Conservation (phyloP, 2,113 vertebrate genomes). For the Amblyopsis rosae region DNA sequence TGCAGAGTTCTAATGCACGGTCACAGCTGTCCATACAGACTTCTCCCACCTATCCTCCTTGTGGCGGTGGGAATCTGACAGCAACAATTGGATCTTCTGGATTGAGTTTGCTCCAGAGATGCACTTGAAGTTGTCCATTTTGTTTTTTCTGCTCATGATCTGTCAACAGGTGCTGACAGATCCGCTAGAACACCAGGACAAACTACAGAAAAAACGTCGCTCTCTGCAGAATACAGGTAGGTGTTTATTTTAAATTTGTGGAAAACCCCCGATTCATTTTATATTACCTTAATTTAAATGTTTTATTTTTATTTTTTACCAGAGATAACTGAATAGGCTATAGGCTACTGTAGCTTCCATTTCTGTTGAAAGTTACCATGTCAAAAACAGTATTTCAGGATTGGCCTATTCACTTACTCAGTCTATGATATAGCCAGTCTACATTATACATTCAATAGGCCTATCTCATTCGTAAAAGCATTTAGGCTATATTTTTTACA, state of each 20-base stretch:
- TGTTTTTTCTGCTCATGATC: conserved; percentile 71
- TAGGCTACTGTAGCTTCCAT: too few relatives aligned
- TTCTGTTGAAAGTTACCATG: too few relatives aligned
- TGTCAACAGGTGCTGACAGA: conserved; percentile 72
- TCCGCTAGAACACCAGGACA: conserved; percentile 79
- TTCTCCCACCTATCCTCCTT: not conserved
- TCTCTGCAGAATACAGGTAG: conserved; percentile 89
- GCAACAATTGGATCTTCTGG: not conserved
- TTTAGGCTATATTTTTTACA: too few relatives aligned
- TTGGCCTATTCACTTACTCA: too few relatives aligned
- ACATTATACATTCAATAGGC: too few relatives aligned
- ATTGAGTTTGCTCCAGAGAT: conserved; percentile 40
- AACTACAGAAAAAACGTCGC: conserved; percentile 81
- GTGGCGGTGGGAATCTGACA: not conserved
- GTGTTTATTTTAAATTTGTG: conserved; percentile 2
- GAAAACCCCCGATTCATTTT: too few relatives aligned
- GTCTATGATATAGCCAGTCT: too few relatives aligned
- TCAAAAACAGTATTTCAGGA: too few relatives aligned
- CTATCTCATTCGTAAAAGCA: too few relatives aligned
- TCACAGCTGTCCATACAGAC: not conserved
- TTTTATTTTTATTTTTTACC: too few relatives aligned
- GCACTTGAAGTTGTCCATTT: conserved; percentile 60
- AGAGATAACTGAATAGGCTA: too few relatives aligned
- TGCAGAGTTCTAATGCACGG: not conserved
- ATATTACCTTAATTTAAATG: too few relatives aligned